Conservation (phyloP, 2,888 invertebrate species). For the Opisthograptis luteolata region DNA sequence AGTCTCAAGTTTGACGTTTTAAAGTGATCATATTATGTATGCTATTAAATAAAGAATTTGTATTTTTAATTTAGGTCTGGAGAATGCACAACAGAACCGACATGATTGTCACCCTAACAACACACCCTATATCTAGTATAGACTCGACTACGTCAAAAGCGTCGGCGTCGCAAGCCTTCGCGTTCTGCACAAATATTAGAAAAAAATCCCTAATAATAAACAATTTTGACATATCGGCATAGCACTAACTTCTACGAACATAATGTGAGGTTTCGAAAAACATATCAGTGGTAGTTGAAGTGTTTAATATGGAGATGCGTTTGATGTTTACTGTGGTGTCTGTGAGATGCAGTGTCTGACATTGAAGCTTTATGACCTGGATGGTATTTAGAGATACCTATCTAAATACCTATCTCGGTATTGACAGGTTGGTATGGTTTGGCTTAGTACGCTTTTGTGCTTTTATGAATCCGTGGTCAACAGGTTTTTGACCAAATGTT, state of each 20-base stretch:
- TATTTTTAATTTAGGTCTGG: not conserved
- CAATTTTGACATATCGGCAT: constrained; percentile 10
- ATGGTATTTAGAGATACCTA: no score
- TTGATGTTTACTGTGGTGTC: not conserved
- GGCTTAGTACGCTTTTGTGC: no score
- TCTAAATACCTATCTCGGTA: not conserved
- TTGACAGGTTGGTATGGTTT: constrained; percentile 2
- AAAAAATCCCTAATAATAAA: constrained; percentile 14
- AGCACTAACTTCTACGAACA: not conserved
- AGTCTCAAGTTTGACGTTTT: no score
- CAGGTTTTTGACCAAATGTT: no score
- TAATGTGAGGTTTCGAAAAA: not conserved
- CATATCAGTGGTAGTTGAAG: constrained; percentile 18
- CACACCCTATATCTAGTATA: constrained; percentile 43
- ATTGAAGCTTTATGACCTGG: constrained; percentile 1
- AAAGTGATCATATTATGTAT: not conserved
- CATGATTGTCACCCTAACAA: constrained; percentile 40
- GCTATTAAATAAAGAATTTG: not conserved
- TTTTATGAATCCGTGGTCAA: no score
- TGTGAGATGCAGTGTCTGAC: constrained; percentile 11
- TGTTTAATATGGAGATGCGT: constrained; percentile 1
- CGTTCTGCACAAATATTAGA: constrained; percentile 34
- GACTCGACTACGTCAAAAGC: no score
- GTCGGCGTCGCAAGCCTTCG: constrained; percentile 41
- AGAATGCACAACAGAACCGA: constrained; percentile 27